Percentiles rank a stretch among this genome's conserved stretches.
Evolutionary conservation across 2,797 vertebrate genomes (phyloP).

Genomic region (Myotis daubentonii): DNA sequence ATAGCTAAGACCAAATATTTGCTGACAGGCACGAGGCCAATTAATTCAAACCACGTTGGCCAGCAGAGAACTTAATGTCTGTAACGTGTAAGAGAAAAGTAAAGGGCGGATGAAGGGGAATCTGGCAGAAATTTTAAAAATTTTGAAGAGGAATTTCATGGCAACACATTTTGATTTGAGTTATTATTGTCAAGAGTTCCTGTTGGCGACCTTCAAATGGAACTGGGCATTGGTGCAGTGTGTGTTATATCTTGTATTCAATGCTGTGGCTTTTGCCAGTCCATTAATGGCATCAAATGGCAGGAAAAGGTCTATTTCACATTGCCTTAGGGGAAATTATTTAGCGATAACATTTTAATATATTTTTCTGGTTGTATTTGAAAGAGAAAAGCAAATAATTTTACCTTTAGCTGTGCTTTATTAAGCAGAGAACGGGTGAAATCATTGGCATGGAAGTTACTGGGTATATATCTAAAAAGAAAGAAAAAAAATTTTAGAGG

Average conservation of each 20-base stretch:
- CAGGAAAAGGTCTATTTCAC: not conserved
- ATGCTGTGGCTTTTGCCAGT: not conserved
- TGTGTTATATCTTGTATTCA: not conserved
- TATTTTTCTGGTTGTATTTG: conserved; percentile 1
- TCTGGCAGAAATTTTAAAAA: conserved; percentile 1
- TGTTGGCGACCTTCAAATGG: not conserved
- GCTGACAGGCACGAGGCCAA: conserved; percentile 38
- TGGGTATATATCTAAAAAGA: not conserved
- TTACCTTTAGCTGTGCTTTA: not conserved
- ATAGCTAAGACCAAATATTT: conserved; percentile 33
- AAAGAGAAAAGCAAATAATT: not conserved
- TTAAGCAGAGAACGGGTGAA: not conserved
- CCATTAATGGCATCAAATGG: not conserved
- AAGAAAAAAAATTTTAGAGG: not conserved
- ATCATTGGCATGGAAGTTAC: not conserved
- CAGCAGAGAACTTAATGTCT: conserved; percentile 33
- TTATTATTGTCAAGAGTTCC: not conserved
- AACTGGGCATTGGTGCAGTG: not conserved
- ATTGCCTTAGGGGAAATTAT: not conserved
- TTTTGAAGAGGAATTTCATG: conserved; percentile 22
- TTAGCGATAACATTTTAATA: not conserved
- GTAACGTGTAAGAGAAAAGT: conserved; percentile 59
- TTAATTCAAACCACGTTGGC: conserved; percentile 63
- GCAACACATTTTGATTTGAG: not conserved
- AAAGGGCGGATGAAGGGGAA: not conserved